phyloP scores from a whole-genome alignment of 2,113 vertebrate genomes.

The Solea solea region DNA sequence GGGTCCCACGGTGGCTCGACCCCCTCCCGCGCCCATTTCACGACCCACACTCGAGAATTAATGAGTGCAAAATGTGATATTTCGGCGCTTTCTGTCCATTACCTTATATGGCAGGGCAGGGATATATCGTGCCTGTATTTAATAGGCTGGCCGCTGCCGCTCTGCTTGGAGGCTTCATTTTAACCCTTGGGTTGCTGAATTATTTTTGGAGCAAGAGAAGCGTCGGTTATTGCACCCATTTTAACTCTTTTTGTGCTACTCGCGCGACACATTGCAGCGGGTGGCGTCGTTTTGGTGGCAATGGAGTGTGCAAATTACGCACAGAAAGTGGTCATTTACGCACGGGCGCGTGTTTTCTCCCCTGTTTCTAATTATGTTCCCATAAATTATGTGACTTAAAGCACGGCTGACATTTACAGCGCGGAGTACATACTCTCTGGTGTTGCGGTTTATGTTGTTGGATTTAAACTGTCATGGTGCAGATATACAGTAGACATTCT shows the following conservation, averaged over 20 bases:
- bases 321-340: constrained; percentile 1
- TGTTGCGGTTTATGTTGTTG: constrained; percentile 44
- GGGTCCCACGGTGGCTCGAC: background rate
- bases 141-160: constrained; percentile 80
- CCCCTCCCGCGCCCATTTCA: constrained; percentile 16
- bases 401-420: constrained; percentile 55
- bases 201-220: constrained; percentile 58
- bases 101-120: constrained; percentile 84
- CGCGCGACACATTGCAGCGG: background rate
- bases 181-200: constrained; percentile 82
- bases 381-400: constrained; percentile 54
- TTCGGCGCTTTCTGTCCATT: constrained; percentile 71
- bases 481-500: background rate
- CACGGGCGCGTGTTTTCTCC: background rate
- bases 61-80: constrained; percentile 47
- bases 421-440: constrained; percentile 25
- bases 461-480: constrained; percentile 52
- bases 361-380: constrained; percentile 51
- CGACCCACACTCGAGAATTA: constrained; percentile 48
- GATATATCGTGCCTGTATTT: constrained; percentile 76
- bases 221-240: background rate
- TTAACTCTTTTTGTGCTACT: background rate
- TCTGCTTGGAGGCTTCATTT: constrained; percentile 66
- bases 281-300: background rate
- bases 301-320: background rate